Conservation (phyloP, 1,140 invertebrate species). For the Vanessa tameamea region DNA sequence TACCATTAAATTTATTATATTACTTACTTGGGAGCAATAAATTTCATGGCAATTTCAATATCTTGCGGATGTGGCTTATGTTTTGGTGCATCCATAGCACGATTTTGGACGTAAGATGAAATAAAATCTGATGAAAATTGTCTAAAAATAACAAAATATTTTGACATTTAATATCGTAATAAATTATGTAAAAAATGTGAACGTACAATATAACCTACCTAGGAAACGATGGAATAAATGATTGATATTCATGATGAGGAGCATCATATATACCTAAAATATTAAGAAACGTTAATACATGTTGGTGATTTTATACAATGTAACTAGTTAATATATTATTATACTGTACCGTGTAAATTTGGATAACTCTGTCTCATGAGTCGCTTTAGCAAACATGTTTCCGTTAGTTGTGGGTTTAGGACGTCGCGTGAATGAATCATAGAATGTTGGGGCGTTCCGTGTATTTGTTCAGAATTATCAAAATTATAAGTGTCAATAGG, state of each 20-base stretch:
- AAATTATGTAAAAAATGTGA: neutral
- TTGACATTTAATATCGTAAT: neutral
- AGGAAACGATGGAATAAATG: constrained; percentile 16
- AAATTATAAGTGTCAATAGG: neutral
- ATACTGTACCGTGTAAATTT: constrained; percentile 47
- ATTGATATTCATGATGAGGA: constrained; percentile 34
- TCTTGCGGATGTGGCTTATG: constrained; percentile 64
- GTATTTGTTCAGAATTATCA: constrained; percentile 32
- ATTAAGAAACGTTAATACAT: constrained; percentile 4
- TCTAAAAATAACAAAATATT: constrained; percentile 35
- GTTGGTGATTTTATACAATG: neutral
- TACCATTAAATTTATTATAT: no score
- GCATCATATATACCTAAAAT: constrained; percentile 37
- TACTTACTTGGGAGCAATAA: constrained; percentile 49
- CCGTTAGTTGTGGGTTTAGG: constrained; percentile 36
- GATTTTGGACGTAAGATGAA: constrained; percentile 39
- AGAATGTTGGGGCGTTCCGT: constrained; percentile 3
- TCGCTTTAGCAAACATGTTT: constrained; percentile 53
- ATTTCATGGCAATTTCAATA: constrained; percentile 58
- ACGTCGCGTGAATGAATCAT: constrained; percentile 17
- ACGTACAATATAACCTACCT: constrained; percentile 14
- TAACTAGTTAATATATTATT: neutral
- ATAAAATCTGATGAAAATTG: constrained; percentile 30
- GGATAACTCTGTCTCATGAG: constrained; percentile 54
- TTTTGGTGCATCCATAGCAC: constrained; percentile 38